phyloP scores from a whole-genome alignment of 2,797 vertebrate genomes.

The Nyctibius grandis region DNA sequence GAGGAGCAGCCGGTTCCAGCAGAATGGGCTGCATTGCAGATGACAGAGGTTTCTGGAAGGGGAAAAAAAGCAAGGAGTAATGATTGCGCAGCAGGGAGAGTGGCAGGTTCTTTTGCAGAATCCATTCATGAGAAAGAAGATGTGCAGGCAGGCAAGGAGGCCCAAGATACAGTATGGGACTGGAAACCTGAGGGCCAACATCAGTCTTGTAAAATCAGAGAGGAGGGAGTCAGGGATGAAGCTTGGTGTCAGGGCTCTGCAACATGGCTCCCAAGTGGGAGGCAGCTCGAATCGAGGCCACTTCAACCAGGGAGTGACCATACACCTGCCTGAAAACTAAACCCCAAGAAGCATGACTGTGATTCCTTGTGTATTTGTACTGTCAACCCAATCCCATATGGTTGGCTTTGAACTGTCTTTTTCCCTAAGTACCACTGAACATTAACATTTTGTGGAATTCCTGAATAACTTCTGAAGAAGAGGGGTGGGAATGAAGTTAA shows the following conservation, averaged over 20 bases:
- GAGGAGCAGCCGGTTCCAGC: slow-evolving; percentile 10
- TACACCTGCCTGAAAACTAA: background rate
- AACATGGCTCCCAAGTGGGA: background rate
- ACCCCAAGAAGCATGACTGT: background rate
- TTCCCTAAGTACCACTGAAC: background rate
- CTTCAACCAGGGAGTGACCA: background rate
- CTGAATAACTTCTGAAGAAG: background rate
- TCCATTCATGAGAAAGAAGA: background rate
- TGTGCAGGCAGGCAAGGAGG: background rate
- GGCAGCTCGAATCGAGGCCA: background rate
- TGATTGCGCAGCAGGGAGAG: background rate
- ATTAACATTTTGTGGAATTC: background rate
- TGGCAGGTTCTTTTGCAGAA: background rate
- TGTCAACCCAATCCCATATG: background rate
- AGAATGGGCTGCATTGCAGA: slow-evolving; percentile 15
- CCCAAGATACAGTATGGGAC: background rate
- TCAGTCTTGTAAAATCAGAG: background rate
- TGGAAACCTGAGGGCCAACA: background rate
- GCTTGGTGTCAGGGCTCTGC: background rate
- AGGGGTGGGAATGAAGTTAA: background rate
- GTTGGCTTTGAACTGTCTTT: background rate
- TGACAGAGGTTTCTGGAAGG: slow-evolving; percentile 5
- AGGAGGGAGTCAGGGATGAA: background rate
- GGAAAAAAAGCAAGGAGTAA: background rate
- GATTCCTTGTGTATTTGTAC: background rate